Conservation (phyloP, 2,797 vertebrate genomes). For the Pempheris klunzingeri region DNA sequence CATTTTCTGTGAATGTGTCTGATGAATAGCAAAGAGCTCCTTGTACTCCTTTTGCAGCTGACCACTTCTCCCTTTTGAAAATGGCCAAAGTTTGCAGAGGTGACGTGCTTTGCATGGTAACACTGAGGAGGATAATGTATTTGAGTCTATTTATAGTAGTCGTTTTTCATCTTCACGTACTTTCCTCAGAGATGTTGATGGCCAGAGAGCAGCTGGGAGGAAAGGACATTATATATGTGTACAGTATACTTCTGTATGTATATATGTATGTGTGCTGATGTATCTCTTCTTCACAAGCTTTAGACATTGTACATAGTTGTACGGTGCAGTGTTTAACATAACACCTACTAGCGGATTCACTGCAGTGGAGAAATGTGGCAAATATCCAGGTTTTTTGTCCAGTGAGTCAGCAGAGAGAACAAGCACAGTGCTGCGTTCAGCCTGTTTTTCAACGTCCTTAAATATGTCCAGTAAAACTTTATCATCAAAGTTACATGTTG, state of each 20-base stretch:
- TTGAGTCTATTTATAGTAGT: slow-evolving; percentile 31
- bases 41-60: slow-evolving; percentile 10
- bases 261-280: slow-evolving; percentile 1
- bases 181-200: neutral
- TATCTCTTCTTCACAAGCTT: slow-evolving; percentile 15
- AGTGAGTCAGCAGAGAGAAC: slow-evolving; percentile 21
- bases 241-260: neutral
- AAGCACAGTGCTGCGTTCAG: neutral
- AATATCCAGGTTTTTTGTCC: slow-evolving; percentile 33
- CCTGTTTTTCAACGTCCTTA: neutral
- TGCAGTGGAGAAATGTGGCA: slow-evolving; percentile 29
- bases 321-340: slow-evolving; percentile 42
- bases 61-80: slow-evolving; percentile 43
- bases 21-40: slow-evolving; percentile 62
- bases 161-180: slow-evolving; percentile 19
- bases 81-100: slow-evolving; percentile 17
- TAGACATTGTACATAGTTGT: slow-evolving; percentile 15
- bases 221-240: neutral
- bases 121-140: slow-evolving; percentile 5
- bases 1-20: slow-evolving; percentile 42
- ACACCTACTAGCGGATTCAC: slow-evolving; percentile 5
- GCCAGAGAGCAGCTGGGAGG: slow-evolving; percentile 1
- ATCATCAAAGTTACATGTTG: too few relatives aligned
- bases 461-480: neutral
- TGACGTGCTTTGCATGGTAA: slow-evolving; percentile 49